A percentile compares a stretch with the other conserved stretches of the same genome.
Conservation (phyloP, 2,797 vertebrate genomes). For the Sylvilagus floridanus region DNA sequence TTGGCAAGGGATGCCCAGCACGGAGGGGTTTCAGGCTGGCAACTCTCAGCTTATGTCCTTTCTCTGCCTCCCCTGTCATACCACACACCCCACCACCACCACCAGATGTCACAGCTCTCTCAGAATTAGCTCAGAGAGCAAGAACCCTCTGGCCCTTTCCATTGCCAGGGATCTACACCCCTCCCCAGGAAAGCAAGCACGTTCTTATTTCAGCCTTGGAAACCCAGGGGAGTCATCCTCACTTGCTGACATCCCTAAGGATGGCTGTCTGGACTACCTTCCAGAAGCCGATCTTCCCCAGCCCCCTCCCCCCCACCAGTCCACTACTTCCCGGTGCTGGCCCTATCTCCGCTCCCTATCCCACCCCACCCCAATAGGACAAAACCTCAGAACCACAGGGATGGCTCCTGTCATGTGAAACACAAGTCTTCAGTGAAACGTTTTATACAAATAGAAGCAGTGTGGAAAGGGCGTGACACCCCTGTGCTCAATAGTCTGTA, state of each 20-base stretch:
- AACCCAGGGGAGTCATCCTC: not conserved
- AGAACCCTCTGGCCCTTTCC: not conserved
- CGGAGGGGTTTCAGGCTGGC: not conserved
- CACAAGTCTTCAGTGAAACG: not conserved
- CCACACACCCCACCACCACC: not conserved
- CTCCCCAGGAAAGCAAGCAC: not conserved
- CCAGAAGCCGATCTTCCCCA: not conserved
- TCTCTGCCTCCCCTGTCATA: no score
- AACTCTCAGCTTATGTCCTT: not conserved
- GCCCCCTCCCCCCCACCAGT: not conserved
- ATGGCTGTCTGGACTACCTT: not conserved
- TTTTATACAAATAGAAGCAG: not conserved
- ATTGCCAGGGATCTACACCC: not conserved
- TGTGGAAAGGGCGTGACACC: not conserved
- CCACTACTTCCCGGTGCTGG: no score
- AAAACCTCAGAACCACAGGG: not conserved
- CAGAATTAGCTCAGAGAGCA: not conserved
- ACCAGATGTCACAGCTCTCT: not conserved
- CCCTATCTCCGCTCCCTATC: not conserved
- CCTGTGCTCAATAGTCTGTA: not conserved
- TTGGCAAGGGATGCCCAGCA: not conserved
- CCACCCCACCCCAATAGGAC: not conserved
- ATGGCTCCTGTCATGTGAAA: not conserved
- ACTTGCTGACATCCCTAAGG: not conserved
- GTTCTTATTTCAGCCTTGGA: not conserved